These are phyloP conservation scores for Drosophila infuscata DNA, from an alignment of 2,888 invertebrate genomes.

Conservation along the genomic window DNA sequence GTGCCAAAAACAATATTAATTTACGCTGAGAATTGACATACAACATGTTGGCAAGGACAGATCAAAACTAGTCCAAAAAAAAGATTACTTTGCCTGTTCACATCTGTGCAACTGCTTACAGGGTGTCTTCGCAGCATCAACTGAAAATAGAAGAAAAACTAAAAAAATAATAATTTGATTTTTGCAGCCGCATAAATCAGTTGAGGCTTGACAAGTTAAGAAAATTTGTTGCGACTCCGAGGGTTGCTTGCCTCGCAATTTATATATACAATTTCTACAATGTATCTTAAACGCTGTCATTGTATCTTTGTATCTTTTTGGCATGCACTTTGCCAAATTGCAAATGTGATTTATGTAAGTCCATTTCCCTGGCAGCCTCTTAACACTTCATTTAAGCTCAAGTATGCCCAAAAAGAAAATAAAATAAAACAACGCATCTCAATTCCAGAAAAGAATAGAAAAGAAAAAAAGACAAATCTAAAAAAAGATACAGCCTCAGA, in stretches of 20 bases:
- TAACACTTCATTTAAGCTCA: constrained; percentile 76
- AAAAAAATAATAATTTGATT: constrained; percentile 72
- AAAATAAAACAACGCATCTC: constrained; percentile 21
- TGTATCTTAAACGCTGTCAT: constrained; percentile 47
- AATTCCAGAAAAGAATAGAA: constrained; percentile 3
- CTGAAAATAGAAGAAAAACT: constrained; percentile 16
- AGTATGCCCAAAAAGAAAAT: constrained; percentile 27
- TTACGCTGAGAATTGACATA: neutral
- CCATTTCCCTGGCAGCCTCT: constrained; percentile 54
- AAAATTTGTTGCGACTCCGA: constrained; percentile 23
- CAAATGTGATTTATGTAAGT: constrained; percentile 72
- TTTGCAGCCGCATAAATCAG: constrained; percentile 69
- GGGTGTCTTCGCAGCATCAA: constrained; percentile 21
- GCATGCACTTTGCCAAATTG: constrained; percentile 78
- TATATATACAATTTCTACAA: constrained; percentile 7
- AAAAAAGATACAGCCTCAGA: constrained; percentile 13
- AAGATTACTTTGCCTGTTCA: neutral
- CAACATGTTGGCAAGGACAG: neutral
- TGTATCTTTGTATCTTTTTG: constrained; percentile 38
- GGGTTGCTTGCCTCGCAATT: constrained; percentile 49
- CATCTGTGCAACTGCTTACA: constrained; percentile 1
- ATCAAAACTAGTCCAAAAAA: neutral
- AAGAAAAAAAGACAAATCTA: neutral
- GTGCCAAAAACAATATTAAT: neutral
- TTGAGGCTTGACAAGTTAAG: constrained; percentile 52